Base-by-base conservation (phyloP, 2,113 vertebrate species). In the Mixornis gularis region DNA sequence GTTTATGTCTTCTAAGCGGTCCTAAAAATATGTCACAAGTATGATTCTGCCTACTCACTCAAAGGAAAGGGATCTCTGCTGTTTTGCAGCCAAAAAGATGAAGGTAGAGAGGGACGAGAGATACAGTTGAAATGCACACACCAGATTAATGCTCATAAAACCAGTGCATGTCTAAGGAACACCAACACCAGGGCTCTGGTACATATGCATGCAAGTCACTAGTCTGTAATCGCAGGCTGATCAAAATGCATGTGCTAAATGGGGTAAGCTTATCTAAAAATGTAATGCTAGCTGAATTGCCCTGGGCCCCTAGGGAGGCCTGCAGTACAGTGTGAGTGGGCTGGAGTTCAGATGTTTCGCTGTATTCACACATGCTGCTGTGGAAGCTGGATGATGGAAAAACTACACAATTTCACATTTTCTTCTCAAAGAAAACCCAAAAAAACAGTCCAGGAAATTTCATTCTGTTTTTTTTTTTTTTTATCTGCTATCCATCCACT, bases 241-340 rank as follows among this genome's bases (percentile, higher is more conserved):
- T 81, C 56, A 94, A 94, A 94, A 88, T 56, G 52, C 56, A 71
- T 73, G 41, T 60, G 77, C 88, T 78, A 93, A 95, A 77, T 65
- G 53, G 21, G 40, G 59, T 63, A 91, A 87, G 60, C 59, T 32
- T 62, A 83, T 83, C 79, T 91, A 79, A 90, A 85, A 93, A 78
- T 7, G 41, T 81, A 81, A 69, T 41, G 41, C 73, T 62, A 72
- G 38, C 51, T 87, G 77, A 84, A 71, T 72, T 94, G 48, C 77
- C 80, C 65, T 19, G n/a, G 17, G n/a, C 81, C 79, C 79, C 88
- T 4, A 27, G 38, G 58, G 83, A 95, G 85, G 41, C 55, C 80
- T 64, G 59, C 48, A 64, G 56, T 69, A 80, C 29, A 63, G 30
- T 3, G 13, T 0, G 0, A 80, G 51, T 13, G 63, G 40, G 25